These are phyloP conservation scores for Thereva nobilitata DNA, from an alignment of 2,888 invertebrate species.

Conservation along the genomic window DNA sequence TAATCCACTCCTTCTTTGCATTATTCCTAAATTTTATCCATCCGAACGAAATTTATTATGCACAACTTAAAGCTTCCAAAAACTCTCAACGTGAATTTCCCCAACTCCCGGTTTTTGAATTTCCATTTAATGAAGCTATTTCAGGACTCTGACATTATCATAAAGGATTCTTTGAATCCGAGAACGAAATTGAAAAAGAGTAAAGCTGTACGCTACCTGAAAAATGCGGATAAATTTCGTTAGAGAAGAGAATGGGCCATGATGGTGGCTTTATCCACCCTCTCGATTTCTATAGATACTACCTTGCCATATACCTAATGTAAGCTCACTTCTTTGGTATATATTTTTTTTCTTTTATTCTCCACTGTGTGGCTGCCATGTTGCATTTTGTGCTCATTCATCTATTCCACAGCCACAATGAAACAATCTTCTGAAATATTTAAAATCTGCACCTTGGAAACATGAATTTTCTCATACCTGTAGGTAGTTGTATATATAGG, in stretches of 20 bases:
- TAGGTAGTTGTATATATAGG: background rate
- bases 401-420: constrained; percentile 35
- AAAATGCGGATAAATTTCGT: too few species aligned
- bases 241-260: too few species aligned
- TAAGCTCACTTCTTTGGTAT: background rate
- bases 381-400: constrained; percentile 38
- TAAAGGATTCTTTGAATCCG: constrained; percentile 25
- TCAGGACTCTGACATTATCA: constrained; percentile 21
- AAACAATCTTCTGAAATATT: constrained; percentile 36
- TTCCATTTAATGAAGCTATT: constrained; percentile 34
- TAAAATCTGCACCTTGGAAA: constrained; percentile 22
- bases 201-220: background rate
- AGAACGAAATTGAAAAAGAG: constrained; percentile 32
- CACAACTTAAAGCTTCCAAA: constrained; percentile 8
- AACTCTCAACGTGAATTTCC: constrained; percentile 17
- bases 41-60: constrained; percentile 24
- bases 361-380: constrained; percentile 15
- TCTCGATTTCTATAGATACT: too few species aligned
- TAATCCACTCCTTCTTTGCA: background rate
- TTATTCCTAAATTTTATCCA: constrained; percentile 11
- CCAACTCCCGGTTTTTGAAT: constrained; percentile 17
- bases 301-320: too few species aligned
- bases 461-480: background rate
- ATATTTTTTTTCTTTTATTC: background rate
- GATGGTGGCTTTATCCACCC: too few species aligned